A percentile compares a stretch with the other conserved stretches of the same genome.
phyloP scores from a whole-genome alignment of 2,113 vertebrate species.

The Microtus oregoni region DNA sequence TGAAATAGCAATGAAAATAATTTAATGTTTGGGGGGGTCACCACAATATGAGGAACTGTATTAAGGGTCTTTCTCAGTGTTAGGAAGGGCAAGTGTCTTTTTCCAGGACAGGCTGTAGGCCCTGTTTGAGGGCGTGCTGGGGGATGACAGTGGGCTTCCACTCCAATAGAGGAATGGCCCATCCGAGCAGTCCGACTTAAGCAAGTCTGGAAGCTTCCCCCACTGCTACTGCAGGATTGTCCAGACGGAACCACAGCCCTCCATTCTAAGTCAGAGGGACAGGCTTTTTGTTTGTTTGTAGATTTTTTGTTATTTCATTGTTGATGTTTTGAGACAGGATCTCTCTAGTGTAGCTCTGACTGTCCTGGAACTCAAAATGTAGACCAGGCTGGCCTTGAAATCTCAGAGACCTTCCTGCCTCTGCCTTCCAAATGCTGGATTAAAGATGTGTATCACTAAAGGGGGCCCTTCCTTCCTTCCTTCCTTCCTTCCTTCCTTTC shows the following conservation, averaged over 20 bases:
- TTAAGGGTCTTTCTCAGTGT: too few species aligned
- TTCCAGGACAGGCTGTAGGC: not conserved
- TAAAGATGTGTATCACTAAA: too few species aligned
- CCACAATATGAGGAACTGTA: not conserved
- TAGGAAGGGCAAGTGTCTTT: not conserved
- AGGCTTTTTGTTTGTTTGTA: not conserved
- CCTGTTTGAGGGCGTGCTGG: not conserved
- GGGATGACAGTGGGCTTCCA: fast-evolving
- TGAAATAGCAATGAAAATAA: not conserved
- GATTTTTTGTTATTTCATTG: not conserved
- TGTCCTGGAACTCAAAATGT: too few species aligned
- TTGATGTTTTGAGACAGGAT: not conserved
- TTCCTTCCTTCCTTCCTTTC: too few species aligned
- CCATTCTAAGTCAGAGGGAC: not conserved
- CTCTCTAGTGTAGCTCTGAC: too few species aligned
- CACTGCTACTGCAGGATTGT: not conserved
- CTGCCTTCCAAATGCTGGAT: too few species aligned
- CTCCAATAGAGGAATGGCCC: not conserved
- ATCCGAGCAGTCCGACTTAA: fast-evolving
- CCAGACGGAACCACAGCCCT: not conserved
- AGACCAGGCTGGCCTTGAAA: too few species aligned
- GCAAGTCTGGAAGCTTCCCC: not conserved
- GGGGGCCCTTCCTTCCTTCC: too few species aligned
- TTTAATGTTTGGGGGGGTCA: not conserved
- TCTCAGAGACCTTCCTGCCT: too few species aligned